Evolutionary conservation across 2,888 invertebrate genomes (phyloP).

Genomic region (Limnephilus auricula): DNA sequence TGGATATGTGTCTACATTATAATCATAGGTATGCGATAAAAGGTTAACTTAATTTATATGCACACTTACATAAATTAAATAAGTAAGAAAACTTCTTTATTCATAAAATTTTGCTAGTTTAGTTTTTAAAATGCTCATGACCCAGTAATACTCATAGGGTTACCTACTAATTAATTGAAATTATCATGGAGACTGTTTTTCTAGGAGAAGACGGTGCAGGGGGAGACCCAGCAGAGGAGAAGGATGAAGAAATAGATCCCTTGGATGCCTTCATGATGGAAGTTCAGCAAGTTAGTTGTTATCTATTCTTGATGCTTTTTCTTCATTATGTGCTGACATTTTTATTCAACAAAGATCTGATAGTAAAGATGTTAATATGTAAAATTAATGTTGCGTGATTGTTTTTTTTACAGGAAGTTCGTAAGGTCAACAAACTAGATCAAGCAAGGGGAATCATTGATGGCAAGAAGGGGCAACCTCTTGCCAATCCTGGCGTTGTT

Average conservation of each 20-base stretch:
- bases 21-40: no score
- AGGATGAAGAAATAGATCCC: constrained; percentile 92
- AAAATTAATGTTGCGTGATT: background rate
- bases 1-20: no score
- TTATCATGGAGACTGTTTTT: constrained; percentile 42
- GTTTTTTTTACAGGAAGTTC: constrained; percentile 80
- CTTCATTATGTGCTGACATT: background rate
- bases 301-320: constrained; percentile 10
- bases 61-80: no score
- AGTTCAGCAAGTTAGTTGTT: constrained; percentile 77
- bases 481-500: constrained; percentile 81
- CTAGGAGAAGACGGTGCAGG: constrained; percentile 69
- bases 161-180: constrained; percentile 15
- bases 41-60: no score
- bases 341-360: background rate
- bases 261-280: constrained; percentile 98
- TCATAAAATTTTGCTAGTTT: no score
- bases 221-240: constrained; percentile 74
- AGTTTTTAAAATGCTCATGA: background rate
- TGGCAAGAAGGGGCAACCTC: constrained; percentile 74
- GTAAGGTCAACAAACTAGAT: constrained; percentile 87
- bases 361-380: background rate
- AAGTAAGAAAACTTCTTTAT: no score
- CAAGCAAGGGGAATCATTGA: constrained; percentile 77
- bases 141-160: background rate